Evolutionary conservation across 2,888 invertebrate species (phyloP), one percentile per base, ranked within the genome.

Genomic region (Chrysolina oricalcia): DNA sequence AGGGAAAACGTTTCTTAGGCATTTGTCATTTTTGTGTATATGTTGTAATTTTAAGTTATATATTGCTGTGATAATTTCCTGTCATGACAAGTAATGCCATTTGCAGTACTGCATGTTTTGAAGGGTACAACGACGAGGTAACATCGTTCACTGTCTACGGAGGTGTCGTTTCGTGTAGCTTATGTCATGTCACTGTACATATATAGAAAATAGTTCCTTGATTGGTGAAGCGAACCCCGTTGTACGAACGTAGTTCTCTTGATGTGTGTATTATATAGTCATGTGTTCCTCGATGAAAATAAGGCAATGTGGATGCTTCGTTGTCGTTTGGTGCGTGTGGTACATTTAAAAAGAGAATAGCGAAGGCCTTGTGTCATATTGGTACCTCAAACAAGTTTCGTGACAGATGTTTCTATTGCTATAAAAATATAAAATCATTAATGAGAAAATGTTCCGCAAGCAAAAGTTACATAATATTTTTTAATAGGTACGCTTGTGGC

Each of bases 11-110:
- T 75, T 73, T 75, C 69, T 56, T 70, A 65, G 69, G 70, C 70
- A 70, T 70, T 73, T 81, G 81, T 81, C 80, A 77, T 81, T 80
- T 79, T 81, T 83, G 74, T 81, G 73, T 81, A 80, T 78, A 75
- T 80, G 69, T 77, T 77, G 79, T 80, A 68, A 68, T 68, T 68
- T 79, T 82, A 82, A 82, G 81, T 82, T 83, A 82, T 83, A 82
- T 78, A 79, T 85, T 86, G 82, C 86, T 86, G 86, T 86, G 86
- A 86, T 86, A 86, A 83, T 80, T 81, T 72, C 84, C 84, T 82
- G 83, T 86, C 86, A 86, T 86, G 86, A 86, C 86, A 86, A 86
- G 85, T 80, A 81, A 81, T 82, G 84, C 85, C 83, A 84, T 84
- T 83, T 15, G 53, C 53, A 19, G 48, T 50, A 27, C 65, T 67